phyloP scores from a whole-genome alignment of 1,140 invertebrate genomes.

The Drosophila pallidifrons region DNA sequence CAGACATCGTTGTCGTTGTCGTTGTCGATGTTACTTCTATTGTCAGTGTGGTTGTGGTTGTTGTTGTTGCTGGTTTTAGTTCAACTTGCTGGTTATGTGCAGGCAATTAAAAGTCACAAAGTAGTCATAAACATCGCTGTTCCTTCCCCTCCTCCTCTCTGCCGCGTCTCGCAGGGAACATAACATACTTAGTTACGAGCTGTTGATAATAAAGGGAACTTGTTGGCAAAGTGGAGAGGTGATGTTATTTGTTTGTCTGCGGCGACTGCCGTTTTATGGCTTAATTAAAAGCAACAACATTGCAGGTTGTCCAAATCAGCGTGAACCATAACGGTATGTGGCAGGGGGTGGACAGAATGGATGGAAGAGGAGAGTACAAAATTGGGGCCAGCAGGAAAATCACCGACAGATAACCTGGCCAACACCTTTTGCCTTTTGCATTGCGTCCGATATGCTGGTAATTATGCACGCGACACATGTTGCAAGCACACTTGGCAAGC shows the following conservation, averaged over 20 bases:
- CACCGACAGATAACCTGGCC: slow-evolving; percentile 32
- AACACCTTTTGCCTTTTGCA: slow-evolving; percentile 40
- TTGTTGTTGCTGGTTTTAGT: slow-evolving; percentile 59
- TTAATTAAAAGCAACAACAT: slow-evolving; percentile 68
- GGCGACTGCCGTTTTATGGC: slow-evolving; percentile 72
- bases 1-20: slow-evolving; percentile 5
- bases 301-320: slow-evolving; percentile 64
- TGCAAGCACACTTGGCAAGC: slow-evolving; percentile 51
- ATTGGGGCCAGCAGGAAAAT: not conserved
- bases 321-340: slow-evolving; percentile 63
- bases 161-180: slow-evolving; percentile 16
- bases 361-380: not conserved
- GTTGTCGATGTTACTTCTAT: slow-evolving; percentile 15
- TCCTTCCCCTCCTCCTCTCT: slow-evolving; percentile 7
- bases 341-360: not conserved
- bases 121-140: slow-evolving; percentile 71
- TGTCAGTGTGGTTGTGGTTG: slow-evolving; percentile 11
- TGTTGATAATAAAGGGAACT: slow-evolving; percentile 66
- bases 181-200: slow-evolving; percentile 70
- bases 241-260: slow-evolving; percentile 61
- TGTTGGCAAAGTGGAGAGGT: not conserved
- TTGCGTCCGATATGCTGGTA: slow-evolving; percentile 45
- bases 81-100: slow-evolving; percentile 68
- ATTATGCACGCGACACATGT: slow-evolving; percentile 81
- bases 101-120: slow-evolving; percentile 78